Evolutionary conservation across 2,113 vertebrate species (phyloP).

Genomic region (Caloenas nicobarica): DNA sequence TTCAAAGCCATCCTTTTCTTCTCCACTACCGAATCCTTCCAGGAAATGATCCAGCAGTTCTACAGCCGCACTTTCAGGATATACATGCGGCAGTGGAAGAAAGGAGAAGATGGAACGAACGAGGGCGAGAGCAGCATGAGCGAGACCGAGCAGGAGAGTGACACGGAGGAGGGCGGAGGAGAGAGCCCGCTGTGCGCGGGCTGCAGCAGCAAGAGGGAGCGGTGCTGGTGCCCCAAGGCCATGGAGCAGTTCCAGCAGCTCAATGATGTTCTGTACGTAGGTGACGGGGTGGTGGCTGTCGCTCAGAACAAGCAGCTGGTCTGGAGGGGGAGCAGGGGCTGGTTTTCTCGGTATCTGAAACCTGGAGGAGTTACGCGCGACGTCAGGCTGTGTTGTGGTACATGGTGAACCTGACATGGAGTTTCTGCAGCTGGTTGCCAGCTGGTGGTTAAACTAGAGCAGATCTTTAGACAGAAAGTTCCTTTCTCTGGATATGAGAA

Average conservation of each 20-base stretch:
- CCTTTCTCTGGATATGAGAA: not conserved
- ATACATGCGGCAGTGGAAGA: slow-evolving; percentile 84
- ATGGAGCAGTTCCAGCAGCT: slow-evolving; percentile 88
- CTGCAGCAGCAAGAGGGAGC: slow-evolving; percentile 75
- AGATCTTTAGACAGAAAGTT: not conserved
- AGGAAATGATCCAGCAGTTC: slow-evolving; percentile 87
- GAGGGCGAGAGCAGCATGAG: slow-evolving; percentile 67
- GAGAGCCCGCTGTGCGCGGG: slow-evolving; percentile 76
- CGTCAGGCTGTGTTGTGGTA: accelerated
- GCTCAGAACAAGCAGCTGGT: accelerated
- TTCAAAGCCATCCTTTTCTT: slow-evolving; percentile 92
- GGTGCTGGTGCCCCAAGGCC: slow-evolving; percentile 90
- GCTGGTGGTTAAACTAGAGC: not conserved
- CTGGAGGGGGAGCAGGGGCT: not conserved
- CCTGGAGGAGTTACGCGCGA: not conserved
- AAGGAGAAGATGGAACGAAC: slow-evolving; percentile 62
- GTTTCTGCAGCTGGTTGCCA: not conserved
- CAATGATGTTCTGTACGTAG: slow-evolving; percentile 88
- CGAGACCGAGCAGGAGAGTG: slow-evolving; percentile 75
- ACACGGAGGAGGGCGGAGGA: slow-evolving; percentile 67
- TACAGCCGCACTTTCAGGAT: slow-evolving; percentile 92
- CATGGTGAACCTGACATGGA: accelerated
- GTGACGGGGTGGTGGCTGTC: accelerated
- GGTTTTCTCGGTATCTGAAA: not conserved
- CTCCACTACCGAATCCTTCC: slow-evolving; percentile 84